These are phyloP conservation scores for Tragelaphus imberbis DNA, from an alignment of 2,113 vertebrate species.

Conservation along the genomic window DNA sequence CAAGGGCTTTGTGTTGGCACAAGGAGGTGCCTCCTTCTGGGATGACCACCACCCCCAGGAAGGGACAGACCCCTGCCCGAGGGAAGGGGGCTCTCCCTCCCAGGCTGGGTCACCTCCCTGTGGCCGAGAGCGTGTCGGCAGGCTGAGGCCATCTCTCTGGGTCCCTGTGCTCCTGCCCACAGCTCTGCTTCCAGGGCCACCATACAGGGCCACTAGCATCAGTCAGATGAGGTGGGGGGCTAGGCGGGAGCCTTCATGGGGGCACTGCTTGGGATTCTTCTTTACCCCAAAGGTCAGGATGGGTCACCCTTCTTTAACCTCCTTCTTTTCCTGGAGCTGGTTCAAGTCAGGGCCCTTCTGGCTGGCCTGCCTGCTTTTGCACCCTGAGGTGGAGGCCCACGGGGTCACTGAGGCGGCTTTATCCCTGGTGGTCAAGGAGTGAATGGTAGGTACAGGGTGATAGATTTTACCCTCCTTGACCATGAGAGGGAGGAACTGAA, in stretches of 20 bases:
- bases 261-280: not conserved
- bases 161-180: not conserved
- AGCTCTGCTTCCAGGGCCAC: not conserved
- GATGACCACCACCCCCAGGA: fast-evolving
- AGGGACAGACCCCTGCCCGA: not conserved
- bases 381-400: not conserved
- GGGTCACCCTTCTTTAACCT: not conserved
- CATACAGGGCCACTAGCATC: not conserved
- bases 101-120: not conserved
- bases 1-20: not conserved
- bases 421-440: not conserved
- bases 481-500: not conserved
- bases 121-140: not conserved
- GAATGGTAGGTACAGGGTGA: not conserved
- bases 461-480: not conserved
- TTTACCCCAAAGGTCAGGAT: not conserved
- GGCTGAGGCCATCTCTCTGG: not conserved
- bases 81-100: not conserved
- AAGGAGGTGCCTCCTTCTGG: not conserved
- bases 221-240: not conserved
- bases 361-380: not conserved
- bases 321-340: not conserved
- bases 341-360: not conserved
- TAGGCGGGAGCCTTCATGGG: not conserved
- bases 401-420: too few relatives aligned